Conservation (phyloP, 2,888 invertebrate species). For the Azorinus chamasolen region DNA sequence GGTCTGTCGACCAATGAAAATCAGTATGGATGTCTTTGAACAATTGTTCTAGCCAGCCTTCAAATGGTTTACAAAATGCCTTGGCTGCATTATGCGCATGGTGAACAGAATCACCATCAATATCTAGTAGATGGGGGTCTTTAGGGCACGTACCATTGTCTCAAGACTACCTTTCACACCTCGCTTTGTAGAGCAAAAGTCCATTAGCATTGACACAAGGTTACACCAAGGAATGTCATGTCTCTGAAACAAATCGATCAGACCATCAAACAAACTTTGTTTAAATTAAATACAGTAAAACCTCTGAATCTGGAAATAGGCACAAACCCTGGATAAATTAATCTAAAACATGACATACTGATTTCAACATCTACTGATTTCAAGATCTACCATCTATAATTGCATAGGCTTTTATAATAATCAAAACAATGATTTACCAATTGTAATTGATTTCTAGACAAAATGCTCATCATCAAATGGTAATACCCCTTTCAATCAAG, state of each 20-base stretch:
- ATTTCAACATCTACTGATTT: too few species aligned
- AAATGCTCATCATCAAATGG: too few species aligned
- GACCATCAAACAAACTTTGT: too few species aligned
- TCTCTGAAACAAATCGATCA: constrained; percentile 40
- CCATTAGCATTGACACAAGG: constrained; percentile 66
- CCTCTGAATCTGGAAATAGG: too few species aligned
- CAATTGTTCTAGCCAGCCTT: constrained; percentile 54
- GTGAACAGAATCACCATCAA: constrained; percentile 72
- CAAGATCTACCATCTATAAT: too few species aligned
- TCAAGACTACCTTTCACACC: constrained; percentile 68
- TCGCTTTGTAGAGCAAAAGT: constrained; percentile 70
- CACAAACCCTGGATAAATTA: too few species aligned
- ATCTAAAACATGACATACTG: too few species aligned
- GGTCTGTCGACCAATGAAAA: constrained; percentile 67
- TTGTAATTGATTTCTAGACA: too few species aligned
- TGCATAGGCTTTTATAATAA: too few species aligned
- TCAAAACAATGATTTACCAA: too few species aligned
- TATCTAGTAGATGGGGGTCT: constrained; percentile 68
- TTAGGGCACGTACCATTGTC: constrained; percentile 40
- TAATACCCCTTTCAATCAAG: too few species aligned
- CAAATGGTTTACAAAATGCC: constrained; percentile 63
- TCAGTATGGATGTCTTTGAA: constrained; percentile 63
- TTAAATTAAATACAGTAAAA: too few species aligned
- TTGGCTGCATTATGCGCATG: constrained; percentile 72
- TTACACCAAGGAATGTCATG: constrained; percentile 68